Conservation (phyloP, 2,797 vertebrate genomes). For the Hapalemur alaotrensis region DNA sequence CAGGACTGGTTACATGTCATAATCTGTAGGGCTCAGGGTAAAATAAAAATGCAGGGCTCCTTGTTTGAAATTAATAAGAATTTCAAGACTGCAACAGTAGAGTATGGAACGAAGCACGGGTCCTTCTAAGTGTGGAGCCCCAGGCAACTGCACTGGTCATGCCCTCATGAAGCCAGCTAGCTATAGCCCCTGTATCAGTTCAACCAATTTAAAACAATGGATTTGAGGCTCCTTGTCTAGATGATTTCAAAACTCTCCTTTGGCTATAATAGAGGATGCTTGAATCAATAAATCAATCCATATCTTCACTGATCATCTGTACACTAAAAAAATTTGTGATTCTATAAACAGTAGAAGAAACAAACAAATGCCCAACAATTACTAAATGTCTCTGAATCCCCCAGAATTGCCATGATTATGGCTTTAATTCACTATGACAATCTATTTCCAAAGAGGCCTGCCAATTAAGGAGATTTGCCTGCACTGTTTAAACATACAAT, state of each 20-base stretch:
- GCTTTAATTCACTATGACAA: neutral
- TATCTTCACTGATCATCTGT: neutral
- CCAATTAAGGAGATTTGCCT: neutral
- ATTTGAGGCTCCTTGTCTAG: neutral
- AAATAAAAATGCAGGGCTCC: neutral
- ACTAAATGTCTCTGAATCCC: neutral
- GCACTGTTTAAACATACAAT: neutral
- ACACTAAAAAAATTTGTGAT: neutral
- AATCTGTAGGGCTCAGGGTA: neutral
- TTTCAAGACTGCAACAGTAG: neutral
- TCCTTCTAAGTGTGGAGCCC: neutral
- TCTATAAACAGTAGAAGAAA: conserved; percentile 5
- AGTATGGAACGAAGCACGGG: neutral
- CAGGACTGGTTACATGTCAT: too few relatives aligned
- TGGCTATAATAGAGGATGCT: neutral
- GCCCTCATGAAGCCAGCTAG: neutral
- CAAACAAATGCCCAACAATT: neutral
- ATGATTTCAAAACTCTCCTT: neutral
- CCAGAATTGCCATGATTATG: neutral
- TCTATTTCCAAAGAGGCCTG: neutral
- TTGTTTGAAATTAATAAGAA: neutral
- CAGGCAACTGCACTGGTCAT: neutral
- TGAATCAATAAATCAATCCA: neutral
- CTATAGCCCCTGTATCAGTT: neutral
- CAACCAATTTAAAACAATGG: neutral